Evolutionary conservation across 2,888 invertebrate genomes (phyloP).

Genomic region (Amphipoea oculea): DNA sequence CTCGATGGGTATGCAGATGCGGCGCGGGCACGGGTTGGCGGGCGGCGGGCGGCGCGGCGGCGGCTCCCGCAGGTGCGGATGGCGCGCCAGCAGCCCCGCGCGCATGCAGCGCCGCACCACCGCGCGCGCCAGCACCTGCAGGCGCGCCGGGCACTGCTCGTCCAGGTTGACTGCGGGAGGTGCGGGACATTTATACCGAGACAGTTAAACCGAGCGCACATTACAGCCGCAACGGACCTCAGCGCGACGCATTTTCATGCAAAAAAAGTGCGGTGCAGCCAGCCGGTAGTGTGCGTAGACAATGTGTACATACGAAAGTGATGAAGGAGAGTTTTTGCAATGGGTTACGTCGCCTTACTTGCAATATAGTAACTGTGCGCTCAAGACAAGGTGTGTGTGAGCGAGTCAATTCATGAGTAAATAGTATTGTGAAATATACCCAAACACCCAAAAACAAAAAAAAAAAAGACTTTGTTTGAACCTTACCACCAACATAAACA

Average conservation of each 20-base stretch:
- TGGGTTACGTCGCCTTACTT: background rate
- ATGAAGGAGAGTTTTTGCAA: background rate
- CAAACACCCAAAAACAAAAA: background rate
- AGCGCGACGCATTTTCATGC: background rate
- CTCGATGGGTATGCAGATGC: constrained; percentile 82
- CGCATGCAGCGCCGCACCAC: constrained; percentile 78
- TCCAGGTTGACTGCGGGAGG: constrained; percentile 66
- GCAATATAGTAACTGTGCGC: background rate
- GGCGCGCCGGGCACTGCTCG: constrained; percentile 78
- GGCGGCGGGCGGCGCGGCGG: constrained; percentile 65
- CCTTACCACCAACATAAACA: background rate
- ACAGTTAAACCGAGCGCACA: too few species aligned
- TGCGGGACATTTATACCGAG: background rate
- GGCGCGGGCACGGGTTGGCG: constrained; percentile 68
- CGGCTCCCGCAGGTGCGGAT: constrained; percentile 79
- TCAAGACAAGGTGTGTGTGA: background rate
- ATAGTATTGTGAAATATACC: background rate
- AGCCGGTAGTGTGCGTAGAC: background rate
- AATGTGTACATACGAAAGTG: background rate
- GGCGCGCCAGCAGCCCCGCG: constrained; percentile 72
- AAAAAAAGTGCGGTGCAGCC: background rate
- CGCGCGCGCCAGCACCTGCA: constrained; percentile 80
- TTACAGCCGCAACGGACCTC: too few species aligned
- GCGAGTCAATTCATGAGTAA: background rate
- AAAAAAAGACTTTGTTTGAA: background rate